phyloP scores from a whole-genome alignment of 2,888 invertebrate species.

The Trissolcus japonicus region DNA sequence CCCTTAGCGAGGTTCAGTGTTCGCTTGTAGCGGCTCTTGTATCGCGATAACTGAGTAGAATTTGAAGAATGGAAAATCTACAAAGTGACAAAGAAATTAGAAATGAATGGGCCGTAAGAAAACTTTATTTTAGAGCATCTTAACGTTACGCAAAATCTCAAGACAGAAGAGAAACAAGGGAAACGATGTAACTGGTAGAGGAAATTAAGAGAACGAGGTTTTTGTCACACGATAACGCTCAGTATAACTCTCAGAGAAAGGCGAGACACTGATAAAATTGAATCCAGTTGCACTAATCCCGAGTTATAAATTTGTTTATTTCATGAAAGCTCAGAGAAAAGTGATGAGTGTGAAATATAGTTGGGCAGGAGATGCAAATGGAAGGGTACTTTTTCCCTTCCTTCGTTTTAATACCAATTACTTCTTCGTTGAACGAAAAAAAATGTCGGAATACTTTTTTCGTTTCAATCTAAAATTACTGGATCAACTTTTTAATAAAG shows the following conservation, averaged over 20 bases:
- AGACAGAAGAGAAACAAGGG: neutral
- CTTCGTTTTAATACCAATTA: constrained; percentile 32
- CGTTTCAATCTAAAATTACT: no score
- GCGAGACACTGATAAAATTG: constrained; percentile 30
- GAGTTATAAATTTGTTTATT: constrained; percentile 45
- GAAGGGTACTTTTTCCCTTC: constrained; percentile 23
- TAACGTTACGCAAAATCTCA: constrained; percentile 12
- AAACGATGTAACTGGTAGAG: constrained; percentile 31
- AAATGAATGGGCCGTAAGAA: constrained; percentile 19
- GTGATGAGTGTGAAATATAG: constrained; percentile 44
- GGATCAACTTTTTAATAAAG: no score
- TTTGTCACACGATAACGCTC: constrained; percentile 27
- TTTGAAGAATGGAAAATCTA: constrained; percentile 14
- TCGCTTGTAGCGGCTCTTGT: constrained; percentile 54
- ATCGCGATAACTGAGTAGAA: constrained; percentile 40
- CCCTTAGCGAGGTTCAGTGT: constrained; percentile 48
- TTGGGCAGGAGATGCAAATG: constrained; percentile 41
- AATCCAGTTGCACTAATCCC: constrained; percentile 37
- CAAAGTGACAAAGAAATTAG: constrained; percentile 25
- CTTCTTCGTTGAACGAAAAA: constrained; percentile 7
- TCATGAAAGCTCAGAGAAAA: constrained; percentile 17
- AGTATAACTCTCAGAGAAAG: constrained; percentile 17
- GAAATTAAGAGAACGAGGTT: constrained; percentile 13
- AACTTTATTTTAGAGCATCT: constrained; percentile 17
- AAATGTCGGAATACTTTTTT: no score